Evolutionary conservation across 2,797 vertebrate genomes (phyloP), one percentile per base, ranked within the genome.

Genomic region (Crenichthys baileyi): DNA sequence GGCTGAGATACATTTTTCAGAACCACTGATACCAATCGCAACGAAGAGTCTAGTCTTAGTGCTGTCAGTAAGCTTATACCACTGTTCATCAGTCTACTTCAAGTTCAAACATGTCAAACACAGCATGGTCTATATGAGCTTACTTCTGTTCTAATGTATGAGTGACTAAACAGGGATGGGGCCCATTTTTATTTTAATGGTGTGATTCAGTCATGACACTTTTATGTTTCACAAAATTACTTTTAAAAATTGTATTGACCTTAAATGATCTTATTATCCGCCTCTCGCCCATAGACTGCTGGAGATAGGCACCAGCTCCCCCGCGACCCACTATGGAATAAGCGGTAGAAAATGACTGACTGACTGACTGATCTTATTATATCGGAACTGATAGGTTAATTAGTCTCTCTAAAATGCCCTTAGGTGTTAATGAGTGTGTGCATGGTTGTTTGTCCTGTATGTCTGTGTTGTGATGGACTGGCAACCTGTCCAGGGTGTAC

Each of bases 121-220:
- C 0, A 0, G 39, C 48, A 22, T 39, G 13, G 36, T 46, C 65
- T 0, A 48, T 0, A 44, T 63, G 36, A 36, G 8, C n/a, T 31
- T 73, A 56, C 26, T 20, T 29, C 5, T 63, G 6, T 46, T 1
- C 1, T 36, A 18, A 68, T 61, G 39, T 39, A 22, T 16, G 18
- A 63, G 18, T 63, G 24, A 44, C n/a, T 31, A 29, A 74, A 26
- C 7, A 26, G 9, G 24, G 53, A 53, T 9, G 12, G 3, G n/a
- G 39, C 7, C 15, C 1, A 60, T 2, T 75, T 48, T 46, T 29
- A 31, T 24, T 13, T 48, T 31, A 46, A 24, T 61, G 11, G 0
- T 8, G 18, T 11, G 24, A 73, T 24, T 8, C 7, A n/a, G 13
- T 56, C 20, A 73, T 39, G 31, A 56, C 51, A 55, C 12, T 58